Conservation (phyloP, 1,140 invertebrate genomes). For the Phymastichus coffea region DNA sequence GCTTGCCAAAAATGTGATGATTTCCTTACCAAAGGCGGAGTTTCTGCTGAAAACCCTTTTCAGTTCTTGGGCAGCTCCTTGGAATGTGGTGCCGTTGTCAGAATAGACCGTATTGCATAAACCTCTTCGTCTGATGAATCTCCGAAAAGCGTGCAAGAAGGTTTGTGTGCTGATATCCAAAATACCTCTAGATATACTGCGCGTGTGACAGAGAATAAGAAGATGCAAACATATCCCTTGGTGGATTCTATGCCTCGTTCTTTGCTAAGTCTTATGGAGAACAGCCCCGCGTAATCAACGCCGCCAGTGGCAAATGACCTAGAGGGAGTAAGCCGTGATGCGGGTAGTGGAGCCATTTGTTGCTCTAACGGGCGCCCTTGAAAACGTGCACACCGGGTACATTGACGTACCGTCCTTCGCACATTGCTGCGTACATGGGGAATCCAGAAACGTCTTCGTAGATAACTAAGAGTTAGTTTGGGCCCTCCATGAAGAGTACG, state of each 20-base stretch:
- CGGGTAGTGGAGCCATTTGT: conserved; percentile 32
- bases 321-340: conserved; percentile 17
- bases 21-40: not conserved
- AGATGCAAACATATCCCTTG: conserved; percentile 1
- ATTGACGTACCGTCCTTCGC: conserved; percentile 31
- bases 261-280: not conserved
- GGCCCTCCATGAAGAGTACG: conserved; percentile 40
- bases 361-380: conserved; percentile 14
- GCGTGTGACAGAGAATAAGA: not conserved
- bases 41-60: conserved; percentile 3
- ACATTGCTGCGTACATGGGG: conserved; percentile 29
- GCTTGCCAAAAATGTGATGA: not conserved
- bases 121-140: conserved; percentile 29
- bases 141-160: conserved; percentile 36
- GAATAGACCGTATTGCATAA: conserved; percentile 23
- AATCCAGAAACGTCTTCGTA: conserved; percentile 43
- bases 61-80: conserved; percentile 25
- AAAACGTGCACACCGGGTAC: conserved; percentile 34
- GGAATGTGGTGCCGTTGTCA: conserved; percentile 35
- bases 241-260: not conserved
- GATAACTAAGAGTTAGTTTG: conserved; percentile 33
- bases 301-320: conserved; percentile 36
- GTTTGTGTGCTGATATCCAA: conserved; percentile 27
- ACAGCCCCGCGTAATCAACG: conserved; percentile 46
- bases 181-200: conserved; percentile 6